Percentiles rank a stretch among this genome's conserved stretches.
Conservation (phyloP, 2,888 invertebrate genomes). For the Latheticus oryzae region DNA sequence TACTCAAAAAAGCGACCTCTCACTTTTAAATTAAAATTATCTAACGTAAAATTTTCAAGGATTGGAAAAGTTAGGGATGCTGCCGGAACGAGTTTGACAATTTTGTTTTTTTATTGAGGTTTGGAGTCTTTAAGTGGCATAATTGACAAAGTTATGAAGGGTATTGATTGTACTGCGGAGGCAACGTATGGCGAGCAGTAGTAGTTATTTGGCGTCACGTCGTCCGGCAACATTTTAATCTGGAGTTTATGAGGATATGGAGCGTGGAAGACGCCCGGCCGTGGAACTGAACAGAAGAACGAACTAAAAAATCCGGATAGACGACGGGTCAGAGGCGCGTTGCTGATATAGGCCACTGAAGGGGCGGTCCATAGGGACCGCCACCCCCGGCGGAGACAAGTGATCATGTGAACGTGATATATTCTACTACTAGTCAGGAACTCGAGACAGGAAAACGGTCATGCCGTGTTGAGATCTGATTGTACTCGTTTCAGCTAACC, state of each 20-base stretch:
- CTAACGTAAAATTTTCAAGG: too few species aligned
- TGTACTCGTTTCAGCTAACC: slow-evolving; percentile 66
- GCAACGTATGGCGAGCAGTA: slow-evolving; percentile 43
- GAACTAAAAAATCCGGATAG: slow-evolving; percentile 38
- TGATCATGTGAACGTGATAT: slow-evolving; percentile 48
- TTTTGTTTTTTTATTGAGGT: slow-evolving; percentile 16
- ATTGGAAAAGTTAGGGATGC: slow-evolving; percentile 16
- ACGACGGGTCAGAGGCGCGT: slow-evolving; percentile 37
- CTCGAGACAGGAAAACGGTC: slow-evolving; percentile 64
- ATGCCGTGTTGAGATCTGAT: slow-evolving; percentile 59
- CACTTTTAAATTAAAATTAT: too few species aligned
- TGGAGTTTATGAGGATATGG: slow-evolving; percentile 46
- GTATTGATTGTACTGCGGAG: slow-evolving; percentile 44
- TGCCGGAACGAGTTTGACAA: slow-evolving; percentile 29
- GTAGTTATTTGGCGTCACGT: slow-evolving; percentile 45
- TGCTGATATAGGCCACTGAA: slow-evolving; percentile 39
- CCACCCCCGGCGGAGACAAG: slow-evolving; percentile 47
- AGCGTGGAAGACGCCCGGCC: slow-evolving; percentile 57
- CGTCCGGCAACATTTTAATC: slow-evolving; percentile 45
- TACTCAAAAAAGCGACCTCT: slow-evolving; percentile 31
- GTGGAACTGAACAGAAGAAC: slow-evolving; percentile 43
- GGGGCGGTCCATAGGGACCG: slow-evolving; percentile 38
- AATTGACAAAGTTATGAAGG: slow-evolving; percentile 44
- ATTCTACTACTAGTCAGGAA: slow-evolving; percentile 64
- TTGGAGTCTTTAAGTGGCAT: slow-evolving; percentile 35